Conservation (phyloP, 2,797 vertebrate genomes). For the Falco columbarius region DNA sequence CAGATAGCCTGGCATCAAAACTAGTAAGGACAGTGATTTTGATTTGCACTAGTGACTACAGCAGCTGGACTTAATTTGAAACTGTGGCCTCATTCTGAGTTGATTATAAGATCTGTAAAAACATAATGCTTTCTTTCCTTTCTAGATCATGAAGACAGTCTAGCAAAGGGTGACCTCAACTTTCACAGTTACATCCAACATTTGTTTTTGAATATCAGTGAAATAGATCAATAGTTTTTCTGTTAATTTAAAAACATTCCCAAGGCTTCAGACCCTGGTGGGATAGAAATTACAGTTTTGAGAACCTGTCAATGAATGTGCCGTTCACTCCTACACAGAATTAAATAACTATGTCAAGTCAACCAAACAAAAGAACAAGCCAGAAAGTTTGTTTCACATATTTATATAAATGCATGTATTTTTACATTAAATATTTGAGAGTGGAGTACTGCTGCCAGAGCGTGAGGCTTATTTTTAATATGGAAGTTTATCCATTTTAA, state of each 20-base stretch:
- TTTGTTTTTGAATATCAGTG: not conserved
- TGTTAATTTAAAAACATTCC: not conserved
- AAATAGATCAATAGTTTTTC: not conserved
- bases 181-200: not conserved
- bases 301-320: not conserved
- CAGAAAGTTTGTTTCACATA: not conserved
- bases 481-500: constrained; percentile 12
- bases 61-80: not conserved
- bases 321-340: not conserved
- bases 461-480: not conserved
- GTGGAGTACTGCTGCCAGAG: not conserved
- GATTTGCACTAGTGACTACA: not conserved
- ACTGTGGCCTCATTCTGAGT: not conserved
- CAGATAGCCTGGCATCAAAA: not conserved
- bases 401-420: not conserved
- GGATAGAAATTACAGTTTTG: not conserved
- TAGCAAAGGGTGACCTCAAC: not conserved
- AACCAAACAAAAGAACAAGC: not conserved
- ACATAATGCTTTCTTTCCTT: not conserved
- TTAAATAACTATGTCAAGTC: not conserved
- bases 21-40: not conserved
- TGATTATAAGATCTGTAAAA: not conserved
- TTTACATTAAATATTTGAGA: not conserved
- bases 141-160: not conserved
- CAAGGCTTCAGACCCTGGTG: not conserved